Evolutionary conservation across 2,113 vertebrate species (phyloP).

Genomic region (Pachycephala philippinensis): DNA sequence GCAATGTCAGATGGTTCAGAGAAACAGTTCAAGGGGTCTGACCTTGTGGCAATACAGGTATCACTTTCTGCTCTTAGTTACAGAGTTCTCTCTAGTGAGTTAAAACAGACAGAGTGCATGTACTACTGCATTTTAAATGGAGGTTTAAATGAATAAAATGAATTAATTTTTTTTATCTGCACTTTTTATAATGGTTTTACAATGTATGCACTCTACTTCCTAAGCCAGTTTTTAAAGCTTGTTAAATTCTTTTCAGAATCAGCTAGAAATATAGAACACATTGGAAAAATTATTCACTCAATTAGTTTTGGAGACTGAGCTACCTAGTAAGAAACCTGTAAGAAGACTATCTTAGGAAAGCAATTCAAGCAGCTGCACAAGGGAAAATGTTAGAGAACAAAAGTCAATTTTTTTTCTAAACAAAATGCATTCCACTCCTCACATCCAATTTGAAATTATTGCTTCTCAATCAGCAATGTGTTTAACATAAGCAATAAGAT

Average conservation of each 20-base stretch:
- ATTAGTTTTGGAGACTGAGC: not conserved
- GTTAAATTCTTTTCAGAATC: not conserved
- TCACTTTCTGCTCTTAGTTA: not conserved
- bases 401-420: not conserved
- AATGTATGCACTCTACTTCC: not conserved
- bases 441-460: not conserved
- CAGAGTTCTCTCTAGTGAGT: not conserved
- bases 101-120: not conserved
- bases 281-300: not conserved
- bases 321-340: not conserved
- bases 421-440: not conserved
- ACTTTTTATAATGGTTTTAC: not conserved
- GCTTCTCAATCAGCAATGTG: not conserved
- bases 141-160: not conserved
- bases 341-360: not conserved
- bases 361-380: not conserved
- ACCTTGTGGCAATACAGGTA: not conserved
- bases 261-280: not conserved
- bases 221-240: not conserved
- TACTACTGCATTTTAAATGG: not conserved
- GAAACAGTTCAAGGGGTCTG: not conserved
- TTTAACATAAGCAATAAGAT: not conserved
- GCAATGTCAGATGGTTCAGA: not conserved
- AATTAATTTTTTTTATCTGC: not conserved
- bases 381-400: not conserved